These are phyloP conservation scores for Lampris megalopsis DNA, from an alignment of 2,113 vertebrate species.

Conservation along the genomic window DNA sequence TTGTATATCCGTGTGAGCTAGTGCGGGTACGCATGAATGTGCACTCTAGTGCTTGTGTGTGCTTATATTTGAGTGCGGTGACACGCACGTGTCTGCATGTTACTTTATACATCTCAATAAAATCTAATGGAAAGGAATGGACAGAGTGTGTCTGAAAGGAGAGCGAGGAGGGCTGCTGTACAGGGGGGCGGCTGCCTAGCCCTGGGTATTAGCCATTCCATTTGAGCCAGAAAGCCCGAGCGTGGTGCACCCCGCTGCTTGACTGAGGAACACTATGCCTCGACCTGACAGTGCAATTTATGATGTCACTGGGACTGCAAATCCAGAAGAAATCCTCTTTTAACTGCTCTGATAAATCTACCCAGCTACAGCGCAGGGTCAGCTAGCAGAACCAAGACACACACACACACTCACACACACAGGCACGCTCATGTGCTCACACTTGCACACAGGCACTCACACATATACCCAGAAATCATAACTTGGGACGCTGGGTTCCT, in stretches of 20 bases:
- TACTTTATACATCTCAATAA: slow-evolving; percentile 79
- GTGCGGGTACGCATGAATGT: background rate
- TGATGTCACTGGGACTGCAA: slow-evolving; percentile 79
- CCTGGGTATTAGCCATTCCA: slow-evolving; percentile 69
- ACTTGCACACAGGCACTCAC: slow-evolving; percentile 23
- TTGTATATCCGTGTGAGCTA: background rate
- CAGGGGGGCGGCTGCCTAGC: slow-evolving; percentile 48
- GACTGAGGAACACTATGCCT: slow-evolving; percentile 76
- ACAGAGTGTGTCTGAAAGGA: slow-evolving; percentile 60
- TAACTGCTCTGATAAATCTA: slow-evolving; percentile 81
- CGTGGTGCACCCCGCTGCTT: slow-evolving; percentile 75
- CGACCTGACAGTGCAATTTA: slow-evolving; percentile 78
- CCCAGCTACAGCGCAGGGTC: slow-evolving; percentile 60
- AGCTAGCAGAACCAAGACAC: slow-evolving; percentile 65
- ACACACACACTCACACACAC: slow-evolving; percentile 25
- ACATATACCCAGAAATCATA: slow-evolving; percentile 40
- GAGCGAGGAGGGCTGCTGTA: slow-evolving; percentile 41
- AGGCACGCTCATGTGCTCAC: slow-evolving; percentile 16
- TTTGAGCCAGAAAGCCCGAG: slow-evolving; percentile 63
- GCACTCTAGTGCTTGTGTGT: slow-evolving; percentile 46
- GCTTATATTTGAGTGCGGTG: slow-evolving; percentile 56
- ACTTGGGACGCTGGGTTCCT: slow-evolving; percentile 17
- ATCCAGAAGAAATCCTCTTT: slow-evolving; percentile 79
- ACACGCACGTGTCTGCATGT: slow-evolving; percentile 64
- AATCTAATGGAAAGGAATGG: slow-evolving; percentile 72